Percentiles rank a stretch among this genome's conserved stretches.
Evolutionary conservation across 2,797 vertebrate species (phyloP).

Genomic region (Knipowitschia caucasica): DNA sequence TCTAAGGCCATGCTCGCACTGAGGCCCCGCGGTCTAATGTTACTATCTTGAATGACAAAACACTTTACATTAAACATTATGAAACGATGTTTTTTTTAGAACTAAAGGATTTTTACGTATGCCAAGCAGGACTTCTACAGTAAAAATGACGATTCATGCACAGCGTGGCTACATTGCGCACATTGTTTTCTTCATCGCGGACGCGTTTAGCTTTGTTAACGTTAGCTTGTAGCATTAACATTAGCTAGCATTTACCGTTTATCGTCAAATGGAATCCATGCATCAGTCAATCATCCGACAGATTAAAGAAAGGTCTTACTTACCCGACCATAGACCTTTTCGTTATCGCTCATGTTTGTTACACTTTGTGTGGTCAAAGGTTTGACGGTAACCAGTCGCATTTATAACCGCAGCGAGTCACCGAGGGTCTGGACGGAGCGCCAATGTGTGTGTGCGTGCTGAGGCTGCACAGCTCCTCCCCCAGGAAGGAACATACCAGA

Average conservation of each 20-base stretch:
- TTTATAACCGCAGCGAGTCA: conserved; percentile 10
- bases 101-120: not conserved
- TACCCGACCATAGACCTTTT: conserved; percentile 83
- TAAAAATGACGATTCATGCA: not conserved
- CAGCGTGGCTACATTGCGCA: not conserved
- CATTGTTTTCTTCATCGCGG: not conserved
- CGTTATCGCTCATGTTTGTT: conserved; percentile 82
- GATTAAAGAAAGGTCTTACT: conserved; percentile 20
- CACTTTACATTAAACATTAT: too few species aligned
- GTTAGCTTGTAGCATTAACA: conserved; percentile 18
- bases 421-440: not conserved
- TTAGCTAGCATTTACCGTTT: conserved; percentile 4
- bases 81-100: too few species aligned
- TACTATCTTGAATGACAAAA: not conserved
- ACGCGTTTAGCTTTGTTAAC: not conserved
- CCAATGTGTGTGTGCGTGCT: not conserved
- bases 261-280: not conserved
- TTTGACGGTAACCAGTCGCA: not conserved
- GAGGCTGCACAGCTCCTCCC: conserved; percentile 8
- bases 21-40: not conserved
- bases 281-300: not conserved
- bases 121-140: not conserved
- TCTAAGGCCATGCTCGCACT: conserved; percentile 4
- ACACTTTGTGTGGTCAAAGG: conserved; percentile 5
- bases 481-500: too few species aligned